These are phyloP conservation scores for Pomatostomus ruficeps DNA, from an alignment of 2,113 vertebrate species.

Conservation along the genomic window DNA sequence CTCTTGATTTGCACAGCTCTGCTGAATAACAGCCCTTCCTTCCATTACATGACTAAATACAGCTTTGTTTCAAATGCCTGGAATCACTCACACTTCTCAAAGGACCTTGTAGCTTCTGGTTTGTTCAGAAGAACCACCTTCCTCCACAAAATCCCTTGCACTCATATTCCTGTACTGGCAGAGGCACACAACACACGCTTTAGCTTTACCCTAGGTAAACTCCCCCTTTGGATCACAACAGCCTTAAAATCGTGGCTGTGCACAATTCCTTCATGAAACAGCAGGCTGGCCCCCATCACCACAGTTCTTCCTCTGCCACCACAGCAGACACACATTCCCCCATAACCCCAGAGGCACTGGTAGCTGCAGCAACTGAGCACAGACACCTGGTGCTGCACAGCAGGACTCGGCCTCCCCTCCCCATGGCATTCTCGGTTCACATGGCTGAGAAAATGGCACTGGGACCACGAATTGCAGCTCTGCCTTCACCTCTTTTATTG, in stretches of 20 bases:
- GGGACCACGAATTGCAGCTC: not conserved
- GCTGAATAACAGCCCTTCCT: not conserved
- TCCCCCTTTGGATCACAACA: not conserved
- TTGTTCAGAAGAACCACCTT: not conserved
- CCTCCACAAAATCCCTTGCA: not conserved
- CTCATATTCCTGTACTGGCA: not conserved
- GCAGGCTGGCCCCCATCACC: not conserved
- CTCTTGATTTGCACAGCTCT: not conserved
- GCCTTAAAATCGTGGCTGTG: not conserved
- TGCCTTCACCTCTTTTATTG: not conserved
- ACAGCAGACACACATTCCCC: not conserved
- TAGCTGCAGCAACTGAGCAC: accelerated
- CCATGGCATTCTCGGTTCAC: not conserved
- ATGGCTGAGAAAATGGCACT: not conserved
- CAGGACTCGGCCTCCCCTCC: not conserved
- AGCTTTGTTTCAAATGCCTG: not conserved
- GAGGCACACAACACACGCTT: not conserved
- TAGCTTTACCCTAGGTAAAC: not conserved
- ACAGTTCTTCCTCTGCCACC: not conserved
- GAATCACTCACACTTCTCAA: not conserved
- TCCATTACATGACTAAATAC: not conserved
- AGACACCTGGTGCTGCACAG: accelerated
- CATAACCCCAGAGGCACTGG: accelerated
- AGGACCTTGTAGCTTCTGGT: not conserved
- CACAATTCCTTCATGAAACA: not conserved